Evolutionary conservation across 2,797 vertebrate species (phyloP), one percentile per base, ranked within the genome.

Genomic region (Oreochromis grahami): DNA sequence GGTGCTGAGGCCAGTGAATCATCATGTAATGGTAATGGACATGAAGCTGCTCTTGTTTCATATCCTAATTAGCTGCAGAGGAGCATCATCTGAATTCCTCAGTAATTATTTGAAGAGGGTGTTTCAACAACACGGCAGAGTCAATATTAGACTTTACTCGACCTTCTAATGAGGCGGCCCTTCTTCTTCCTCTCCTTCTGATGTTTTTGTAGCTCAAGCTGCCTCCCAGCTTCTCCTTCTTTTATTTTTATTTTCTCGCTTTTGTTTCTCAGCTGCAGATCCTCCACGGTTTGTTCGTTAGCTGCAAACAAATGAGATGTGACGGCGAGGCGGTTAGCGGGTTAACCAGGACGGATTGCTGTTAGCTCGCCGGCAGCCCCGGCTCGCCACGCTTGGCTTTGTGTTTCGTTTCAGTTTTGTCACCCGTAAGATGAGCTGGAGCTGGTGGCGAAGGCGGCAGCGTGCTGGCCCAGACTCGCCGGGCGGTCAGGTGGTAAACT

Each of bases 71-170:
- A 94, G 91, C 90, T 51, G 86, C 85, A 50, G 84, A 89, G 85
- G 29, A 89, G 88, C 86, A 77, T 90, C 89, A 32, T 91, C 63
- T 85, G 87, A 93, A 86, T 79, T 91, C 80, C 77, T 89, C 84
- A 56, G 90, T 94, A 93, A 93, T 94, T 93, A 94, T 94, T 92
- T 90, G 92, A 93, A 86, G 92, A 92, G 84, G 87, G 52, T 63
- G 86, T 87, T 88, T 84, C 82, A 88, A 82, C 90, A 88, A 86
- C 91, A 78, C 41, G 10, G 76, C 85, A 83, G 90, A 93, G 93
- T 95, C 90, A 95, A 94, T 95, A 94, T 93, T 93, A 93, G 92
- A 83, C 90, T 94, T 90, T 77, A 76, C 89, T 87, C 78, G 52
- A 78, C 84, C 92, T 87, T 32, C 91, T 92, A 92, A 93, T 90